Base-by-base conservation (phyloP, 2,797 vertebrate species). In the Merluccius polli region DNA sequence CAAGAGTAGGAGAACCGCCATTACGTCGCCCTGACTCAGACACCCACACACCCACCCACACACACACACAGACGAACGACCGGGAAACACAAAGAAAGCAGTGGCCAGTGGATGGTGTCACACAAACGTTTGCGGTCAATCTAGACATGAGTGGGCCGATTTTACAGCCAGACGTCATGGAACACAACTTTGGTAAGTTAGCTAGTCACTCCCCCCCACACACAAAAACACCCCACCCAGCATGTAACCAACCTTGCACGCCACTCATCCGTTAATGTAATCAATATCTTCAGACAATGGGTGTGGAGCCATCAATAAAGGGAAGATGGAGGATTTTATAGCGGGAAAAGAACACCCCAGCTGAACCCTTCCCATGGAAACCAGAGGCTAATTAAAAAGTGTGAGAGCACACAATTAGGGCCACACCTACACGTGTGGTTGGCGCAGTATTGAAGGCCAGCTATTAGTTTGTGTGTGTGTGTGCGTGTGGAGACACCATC, bases 381-480 rank as follows among this genome's bases (percentile, higher is more conserved):
- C 52, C 16, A 59, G 76, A 78, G 71, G 72, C 75, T 87, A 86
- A 89, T 86, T 87, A 85, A 88, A 88, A 77, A 81, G 79, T 73
- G 32, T 78, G 81, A 75, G 73, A 71, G 78, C 81, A 36, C 44
- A 67, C 44, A 71, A 75, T 4, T 30, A 77, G 71, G 81, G 80
- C 87, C 89, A 85, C 89, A 89, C 88, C 87, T 85, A 87, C 79
- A 29, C 13, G 68, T 80, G 86, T 1, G 85, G 85, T 82, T 84
- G 48, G 48, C n/a, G 12, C 65, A 48, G 41, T 79, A 72, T 77
- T 82, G 76, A 65, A 2, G 72, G 59, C n/a, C n/a, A n/a, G 4
- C 38, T 41, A 41, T 41, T 41, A 12, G 38, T 3, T 35, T 10
- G 52, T 59, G 52, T 24, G 52, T 63, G 52, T 24, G n/a, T 63